A percentile compares a stretch with the other conserved stretches of the same genome.
Evolutionary conservation across 2,888 invertebrate species (phyloP).

Genomic region (Myathropa florea): DNA sequence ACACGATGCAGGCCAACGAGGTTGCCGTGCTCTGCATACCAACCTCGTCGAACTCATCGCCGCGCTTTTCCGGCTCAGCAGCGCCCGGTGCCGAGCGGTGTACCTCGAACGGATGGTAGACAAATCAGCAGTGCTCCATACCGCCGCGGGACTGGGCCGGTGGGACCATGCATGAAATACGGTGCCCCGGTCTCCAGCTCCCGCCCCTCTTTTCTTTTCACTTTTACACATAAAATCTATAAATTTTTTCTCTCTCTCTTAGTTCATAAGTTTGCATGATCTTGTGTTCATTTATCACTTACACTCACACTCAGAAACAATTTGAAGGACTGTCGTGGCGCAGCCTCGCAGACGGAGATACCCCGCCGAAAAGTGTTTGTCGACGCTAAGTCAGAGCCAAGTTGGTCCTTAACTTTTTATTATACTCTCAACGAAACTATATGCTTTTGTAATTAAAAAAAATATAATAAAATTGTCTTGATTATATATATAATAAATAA

Average conservation of each 20-base stretch:
- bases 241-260: slow-evolving; percentile 42
- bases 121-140: slow-evolving; percentile 47
- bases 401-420: slow-evolving; percentile 55
- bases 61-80: slow-evolving; percentile 85
- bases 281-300: slow-evolving; percentile 56
- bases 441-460: slow-evolving; percentile 53
- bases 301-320: background rate
- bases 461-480: slow-evolving; percentile 50
- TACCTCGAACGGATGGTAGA: slow-evolving; percentile 79
- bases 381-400: slow-evolving; percentile 43
- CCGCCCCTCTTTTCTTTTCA: slow-evolving; percentile 13
- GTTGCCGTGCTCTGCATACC: slow-evolving; percentile 76
- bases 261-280: slow-evolving; percentile 73
- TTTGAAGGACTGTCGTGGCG: slow-evolving; percentile 28
- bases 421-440: slow-evolving; percentile 54
- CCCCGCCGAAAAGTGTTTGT: slow-evolving; percentile 39
- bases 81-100: slow-evolving; percentile 88
- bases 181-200: background rate
- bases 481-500: no score
- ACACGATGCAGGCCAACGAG: slow-evolving; percentile 77
- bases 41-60: slow-evolving; percentile 80
- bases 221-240: background rate
- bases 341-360: slow-evolving; percentile 20
- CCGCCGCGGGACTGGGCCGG: slow-evolving; percentile 1
- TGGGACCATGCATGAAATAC: slow-evolving; percentile 60